These are phyloP conservation scores for Drosophila buzzatii DNA, from an alignment of 2,888 invertebrate species.

Conservation along the genomic window DNA sequence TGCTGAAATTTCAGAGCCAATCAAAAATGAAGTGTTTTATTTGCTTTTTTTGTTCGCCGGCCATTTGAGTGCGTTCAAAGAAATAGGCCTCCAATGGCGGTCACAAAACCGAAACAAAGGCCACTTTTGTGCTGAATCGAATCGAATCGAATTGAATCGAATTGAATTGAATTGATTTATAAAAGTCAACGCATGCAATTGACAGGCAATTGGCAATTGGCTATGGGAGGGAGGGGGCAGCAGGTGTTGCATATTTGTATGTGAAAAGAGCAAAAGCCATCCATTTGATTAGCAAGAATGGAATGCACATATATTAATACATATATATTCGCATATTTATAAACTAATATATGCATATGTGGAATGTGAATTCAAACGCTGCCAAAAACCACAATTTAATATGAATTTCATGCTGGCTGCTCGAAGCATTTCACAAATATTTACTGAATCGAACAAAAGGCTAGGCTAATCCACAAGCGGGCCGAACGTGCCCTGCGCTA, in stretches of 20 bases:
- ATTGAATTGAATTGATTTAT: slow-evolving; percentile 25
- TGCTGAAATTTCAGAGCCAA: slow-evolving; percentile 14
- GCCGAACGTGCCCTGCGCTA: slow-evolving; percentile 53
- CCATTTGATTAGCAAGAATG: background rate
- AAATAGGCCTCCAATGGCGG: slow-evolving; percentile 18
- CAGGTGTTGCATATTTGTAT: slow-evolving; percentile 1
- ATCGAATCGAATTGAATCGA: background rate
- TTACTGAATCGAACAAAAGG: slow-evolving; percentile 52
- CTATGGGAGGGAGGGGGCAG: background rate
- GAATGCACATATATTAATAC: background rate
- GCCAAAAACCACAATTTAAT: slow-evolving; percentile 27
- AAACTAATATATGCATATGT: background rate
- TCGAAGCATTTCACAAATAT: slow-evolving; percentile 58
- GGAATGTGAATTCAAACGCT: background rate
- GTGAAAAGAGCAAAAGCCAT: background rate
- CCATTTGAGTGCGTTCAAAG: slow-evolving; percentile 13
- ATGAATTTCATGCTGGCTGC: background rate
- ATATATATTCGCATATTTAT: background rate
- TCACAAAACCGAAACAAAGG: slow-evolving; percentile 28
- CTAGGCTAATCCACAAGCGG: slow-evolving; percentile 29
- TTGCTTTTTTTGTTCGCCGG: slow-evolving; percentile 19
- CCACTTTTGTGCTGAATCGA: slow-evolving; percentile 1
- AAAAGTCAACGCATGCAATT: slow-evolving; percentile 35
- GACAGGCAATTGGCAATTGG: slow-evolving; percentile 10
- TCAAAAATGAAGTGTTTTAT: slow-evolving; percentile 15